Base-by-base conservation (phyloP, 2,888 invertebrate species). In the Agonopterix subpropinquella region DNA sequence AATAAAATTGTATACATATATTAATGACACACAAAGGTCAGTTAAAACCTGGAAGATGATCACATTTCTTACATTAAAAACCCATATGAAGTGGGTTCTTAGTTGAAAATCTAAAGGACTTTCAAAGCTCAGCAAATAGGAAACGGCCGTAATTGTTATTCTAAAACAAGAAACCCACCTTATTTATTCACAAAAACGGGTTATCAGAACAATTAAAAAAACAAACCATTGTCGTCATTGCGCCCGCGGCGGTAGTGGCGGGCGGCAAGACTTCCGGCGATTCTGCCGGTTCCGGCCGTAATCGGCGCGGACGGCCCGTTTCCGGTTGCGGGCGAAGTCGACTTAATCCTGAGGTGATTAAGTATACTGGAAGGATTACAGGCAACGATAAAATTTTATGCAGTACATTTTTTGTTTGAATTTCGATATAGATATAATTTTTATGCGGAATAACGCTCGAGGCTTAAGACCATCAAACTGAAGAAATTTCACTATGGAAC, bases 191-290 rank as follows among this genome's bases (percentile, higher is more conserved):
- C 11, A 39, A 39, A 10, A 44, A 36, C 9, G 18, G 44, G 44
- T 44, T 44, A 36, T 36, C 44, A 1, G 4, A 36, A 11, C 44
- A 44, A 44, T 44, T 44, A 44, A 44, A 53, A 42, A 54, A 48
- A 55, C 49, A 41, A 47, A 46, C 44, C 44, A 35, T 36, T 46
- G 49, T 54, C 47, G 48, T 41, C 43, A 9, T 36, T 52, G 52
- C 47, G 54, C 51, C 57, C 51, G 58, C 50, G 54, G 53, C 68
- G 70, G 75, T 74, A 67, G 59, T 59, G 54, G 57, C 57, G 61
- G 67, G 62, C 65, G 68, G 65, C 64, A 67, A 77, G 72, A 69
- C 70, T 65, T 77, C 77, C 79, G 73, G 70, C 56, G 63, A 67
- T 71, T 67, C 62, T 65, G 64, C 60, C 64, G 65, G 53, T 48